Evolutionary conservation across 2,113 vertebrate species (phyloP).

Genomic region (Perca flavescens): DNA sequence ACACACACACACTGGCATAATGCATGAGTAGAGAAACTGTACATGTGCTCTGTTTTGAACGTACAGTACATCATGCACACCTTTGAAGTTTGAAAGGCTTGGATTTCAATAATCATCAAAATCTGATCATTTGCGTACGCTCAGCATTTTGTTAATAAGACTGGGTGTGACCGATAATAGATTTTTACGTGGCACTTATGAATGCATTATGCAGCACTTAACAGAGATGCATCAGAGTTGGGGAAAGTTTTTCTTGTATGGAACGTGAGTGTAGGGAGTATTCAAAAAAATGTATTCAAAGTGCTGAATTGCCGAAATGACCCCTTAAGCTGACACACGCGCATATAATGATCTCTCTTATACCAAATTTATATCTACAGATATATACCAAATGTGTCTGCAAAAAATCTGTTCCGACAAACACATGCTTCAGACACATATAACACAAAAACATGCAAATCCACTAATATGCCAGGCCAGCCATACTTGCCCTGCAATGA

Average conservation of each 20-base stretch:
- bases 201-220: conserved; percentile 53
- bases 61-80: conserved; percentile 22
- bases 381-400: conserved; percentile 6
- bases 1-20: background rate
- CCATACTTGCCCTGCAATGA: conserved; percentile 47
- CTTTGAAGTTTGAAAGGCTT: conserved; percentile 45
- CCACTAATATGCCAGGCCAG: conserved; percentile 30
- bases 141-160: conserved; percentile 48
- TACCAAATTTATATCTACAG: background rate
- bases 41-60: conserved; percentile 11
- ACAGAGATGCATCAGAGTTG: conserved; percentile 31
- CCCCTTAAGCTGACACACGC: background rate
- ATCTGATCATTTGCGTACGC: conserved; percentile 35
- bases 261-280: conserved; percentile 4
- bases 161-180: conserved; percentile 43
- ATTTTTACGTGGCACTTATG: conserved; percentile 48
- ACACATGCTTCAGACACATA: conserved; percentile 1
- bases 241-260: conserved; percentile 28
- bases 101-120: conserved; percentile 50
- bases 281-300: conserved; percentile 34
- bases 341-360: background rate
- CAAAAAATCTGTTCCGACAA: conserved; percentile 7
- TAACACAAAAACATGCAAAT: conserved; percentile 47
- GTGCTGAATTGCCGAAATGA: conserved; percentile 7
- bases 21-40: conserved; percentile 2